Evolutionary conservation across 2,888 invertebrate species (phyloP), one percentile per base, ranked within the genome.

Genomic region (Oligia latruncula): DNA sequence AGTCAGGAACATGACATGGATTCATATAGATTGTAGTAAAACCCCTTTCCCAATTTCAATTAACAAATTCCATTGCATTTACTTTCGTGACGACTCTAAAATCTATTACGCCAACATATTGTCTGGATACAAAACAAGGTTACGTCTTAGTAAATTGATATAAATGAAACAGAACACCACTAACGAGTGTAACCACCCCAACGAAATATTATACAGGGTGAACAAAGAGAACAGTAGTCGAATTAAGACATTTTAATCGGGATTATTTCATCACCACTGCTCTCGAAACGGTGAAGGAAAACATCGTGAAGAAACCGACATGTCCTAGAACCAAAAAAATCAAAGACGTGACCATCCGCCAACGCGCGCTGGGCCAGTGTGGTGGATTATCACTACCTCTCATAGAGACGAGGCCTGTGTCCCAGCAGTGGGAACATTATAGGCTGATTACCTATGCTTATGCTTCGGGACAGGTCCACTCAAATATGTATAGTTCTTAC

Each of bases 141-240:
- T 67, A 70, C 71, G 62, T 83, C 67, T 78, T 58, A 17, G 64
- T 74, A 83, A 80, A 87, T 87, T 87, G 83, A 81, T 87, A 87
- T 78, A 83, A 78, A 87, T 83, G 80, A 75, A 60, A 64, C 64
- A 77, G 60, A 46, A 55, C n/a, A 23, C 68, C 35, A 78, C 71
- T 70, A 78, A 82, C 65, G 35, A 72, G 82, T 85, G 76, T 80
- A 83, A 68, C 68, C 49, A 87, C 87, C 82, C 85, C 62, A 68
- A 13, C 15, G 17, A 49, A 74, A 71, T 29, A 52, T 1, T 65
- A 64, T 71, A 83, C 78, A 86, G 83, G 83, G 0, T 62, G 85
- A 43, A 40, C 65, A 29, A 62, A 66, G 20, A n/a, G 2, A n/a
- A 1, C 52, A 43, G 0, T 46, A 5, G 8, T 35, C 2, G 9